Percentiles rank a stretch among this genome's conserved stretches.
Conservation (phyloP, 1,140 invertebrate species). For the Zaprionus capensis region DNA sequence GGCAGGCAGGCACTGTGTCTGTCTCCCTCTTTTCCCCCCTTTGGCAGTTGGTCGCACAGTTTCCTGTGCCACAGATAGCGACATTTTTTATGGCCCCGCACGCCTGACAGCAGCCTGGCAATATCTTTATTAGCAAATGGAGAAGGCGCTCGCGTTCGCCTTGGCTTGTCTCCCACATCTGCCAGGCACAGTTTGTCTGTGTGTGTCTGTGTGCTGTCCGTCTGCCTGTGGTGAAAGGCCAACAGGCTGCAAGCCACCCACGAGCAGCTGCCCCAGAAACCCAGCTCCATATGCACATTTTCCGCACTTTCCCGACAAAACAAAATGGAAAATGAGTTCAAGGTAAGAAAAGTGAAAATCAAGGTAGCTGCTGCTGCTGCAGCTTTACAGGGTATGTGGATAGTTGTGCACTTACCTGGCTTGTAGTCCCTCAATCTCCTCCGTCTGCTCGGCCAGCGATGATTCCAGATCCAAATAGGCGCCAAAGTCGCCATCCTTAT, state of each 20-base stretch:
- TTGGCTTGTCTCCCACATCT: conserved; percentile 10
- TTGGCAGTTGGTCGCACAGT: conserved; percentile 25
- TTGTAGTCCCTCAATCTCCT: conserved; percentile 97
- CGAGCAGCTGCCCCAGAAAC: conserved; percentile 78
- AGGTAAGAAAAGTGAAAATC: conserved; percentile 47
- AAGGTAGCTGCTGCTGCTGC: neutral
- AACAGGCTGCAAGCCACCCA: conserved; percentile 61
- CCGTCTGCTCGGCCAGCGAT: conserved; percentile 96
- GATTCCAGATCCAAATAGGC: conserved; percentile 97
- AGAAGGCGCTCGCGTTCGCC: conserved; percentile 40
- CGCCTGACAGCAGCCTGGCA: conserved; percentile 45
- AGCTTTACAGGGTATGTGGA: neutral
- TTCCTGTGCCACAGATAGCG: conserved; percentile 79
- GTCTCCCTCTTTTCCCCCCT: neutral
- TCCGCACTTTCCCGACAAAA: conserved; percentile 40
- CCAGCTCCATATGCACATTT: conserved; percentile 47
- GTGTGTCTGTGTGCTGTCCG: conserved; percentile 33
- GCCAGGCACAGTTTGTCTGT: neutral
- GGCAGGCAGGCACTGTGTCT: conserved; percentile 38
- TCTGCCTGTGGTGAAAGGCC: conserved; percentile 68
- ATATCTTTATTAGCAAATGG: conserved; percentile 76
- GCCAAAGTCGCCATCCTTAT: conserved; percentile 98
- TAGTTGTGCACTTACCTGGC: conserved; percentile 90
- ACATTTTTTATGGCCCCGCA: conserved; percentile 69
- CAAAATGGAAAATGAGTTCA: conserved; percentile 59